phyloP scores from a whole-genome alignment of 2,797 vertebrate genomes.

The Melanitta fusca region DNA sequence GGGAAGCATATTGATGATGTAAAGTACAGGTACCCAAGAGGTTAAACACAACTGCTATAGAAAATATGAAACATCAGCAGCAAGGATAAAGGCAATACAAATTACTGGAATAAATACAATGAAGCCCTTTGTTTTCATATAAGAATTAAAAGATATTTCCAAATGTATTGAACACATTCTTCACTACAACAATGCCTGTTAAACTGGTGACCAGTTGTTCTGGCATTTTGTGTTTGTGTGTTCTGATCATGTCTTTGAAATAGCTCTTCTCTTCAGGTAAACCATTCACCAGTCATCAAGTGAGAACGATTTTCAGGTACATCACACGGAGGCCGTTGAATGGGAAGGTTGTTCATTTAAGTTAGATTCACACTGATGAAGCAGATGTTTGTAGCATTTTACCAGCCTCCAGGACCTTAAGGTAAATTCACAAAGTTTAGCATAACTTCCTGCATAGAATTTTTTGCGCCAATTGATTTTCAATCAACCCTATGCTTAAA shows the following conservation, averaged over 20 bases:
- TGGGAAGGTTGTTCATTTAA: not conserved
- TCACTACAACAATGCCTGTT: not conserved
- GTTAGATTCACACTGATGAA: not conserved
- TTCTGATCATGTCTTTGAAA: not conserved
- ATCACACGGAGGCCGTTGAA: not conserved
- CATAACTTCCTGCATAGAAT: not conserved
- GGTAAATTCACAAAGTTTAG: not conserved
- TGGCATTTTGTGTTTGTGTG: not conserved
- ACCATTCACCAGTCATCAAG: fast-evolving
- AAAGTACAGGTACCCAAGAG: not conserved
- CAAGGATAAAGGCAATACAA: not conserved
- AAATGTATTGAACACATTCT: not conserved
- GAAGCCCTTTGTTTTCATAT: not conserved
- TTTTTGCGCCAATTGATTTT: not conserved
- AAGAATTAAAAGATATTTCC: not conserved
- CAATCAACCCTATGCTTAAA: not conserved
- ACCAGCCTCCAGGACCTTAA: not conserved
- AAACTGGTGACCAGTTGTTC: not conserved
- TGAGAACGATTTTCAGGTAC: not conserved
- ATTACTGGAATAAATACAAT: not conserved
- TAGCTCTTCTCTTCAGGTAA: not conserved
- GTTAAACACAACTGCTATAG: not conserved
- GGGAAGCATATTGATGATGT: not conserved
- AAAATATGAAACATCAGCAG: not conserved
- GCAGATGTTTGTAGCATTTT: not conserved